Percentiles rank a stretch among this genome's conserved stretches.
Evolutionary conservation across 2,888 invertebrate species (phyloP).

Genomic region (Platerodrilus igneus): DNA sequence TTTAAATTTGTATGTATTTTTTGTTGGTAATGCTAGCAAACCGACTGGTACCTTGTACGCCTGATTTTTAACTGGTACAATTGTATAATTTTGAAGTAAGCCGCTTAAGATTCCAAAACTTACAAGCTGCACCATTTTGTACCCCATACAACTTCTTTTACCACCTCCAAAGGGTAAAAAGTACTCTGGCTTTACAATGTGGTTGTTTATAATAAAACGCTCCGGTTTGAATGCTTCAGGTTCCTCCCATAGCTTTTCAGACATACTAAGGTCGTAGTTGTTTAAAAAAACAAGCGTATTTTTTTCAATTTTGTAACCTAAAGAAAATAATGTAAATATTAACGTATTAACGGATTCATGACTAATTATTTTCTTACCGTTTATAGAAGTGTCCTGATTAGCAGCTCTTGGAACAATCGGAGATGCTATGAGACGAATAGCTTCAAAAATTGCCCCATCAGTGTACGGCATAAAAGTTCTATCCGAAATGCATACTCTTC

Average conservation of each 20-base stretch:
- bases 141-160: conserved; percentile 63
- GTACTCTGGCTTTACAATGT: conserved; percentile 57
- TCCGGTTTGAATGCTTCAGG: conserved; percentile 59
- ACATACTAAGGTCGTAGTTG: conserved; percentile 64
- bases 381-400: conserved; percentile 57
- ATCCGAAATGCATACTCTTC: conserved; percentile 43
- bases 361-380: too few relatives aligned
- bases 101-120: conserved; percentile 54
- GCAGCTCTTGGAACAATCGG: conserved; percentile 67
- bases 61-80: conserved; percentile 48
- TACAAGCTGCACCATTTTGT: conserved; percentile 60
- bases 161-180: conserved; percentile 66
- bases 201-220: conserved; percentile 56
- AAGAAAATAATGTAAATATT: conserved; percentile 29
- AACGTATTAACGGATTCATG: too few relatives aligned
- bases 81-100: conserved; percentile 53
- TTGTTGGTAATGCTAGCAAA: conserved; percentile 53
- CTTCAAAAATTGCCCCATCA: conserved; percentile 58
- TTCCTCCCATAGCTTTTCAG: conserved; percentile 55
- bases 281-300: conserved; percentile 63
- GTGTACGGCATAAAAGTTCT: conserved; percentile 55
- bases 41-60: conserved; percentile 54
- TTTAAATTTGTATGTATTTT: conserved; percentile 50
- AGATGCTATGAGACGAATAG: conserved; percentile 59
- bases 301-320: conserved; percentile 58